Evolutionary conservation across 2,888 invertebrate genomes (phyloP), one percentile per base, ranked within the genome.

Genomic region (Dexiosoma caninum): DNA sequence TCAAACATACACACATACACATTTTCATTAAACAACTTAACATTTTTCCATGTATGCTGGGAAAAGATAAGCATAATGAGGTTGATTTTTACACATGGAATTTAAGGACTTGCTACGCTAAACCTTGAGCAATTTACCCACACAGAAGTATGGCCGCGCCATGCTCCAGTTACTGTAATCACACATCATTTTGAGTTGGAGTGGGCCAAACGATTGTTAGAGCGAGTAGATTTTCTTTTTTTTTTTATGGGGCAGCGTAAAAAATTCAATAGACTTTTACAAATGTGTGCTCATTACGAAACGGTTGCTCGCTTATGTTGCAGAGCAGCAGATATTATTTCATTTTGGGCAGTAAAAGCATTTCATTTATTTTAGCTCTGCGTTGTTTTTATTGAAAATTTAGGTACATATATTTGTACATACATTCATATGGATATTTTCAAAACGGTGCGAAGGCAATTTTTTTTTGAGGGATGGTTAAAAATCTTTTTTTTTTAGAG

Each of bases 281-380:
- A 85, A 86, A 86, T 86, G 84, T 82, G 78, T 81, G 83, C 84
- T 82, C 84, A 85, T 86, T 86, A 86, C 78, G 74, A 75, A 71
- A 57, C 60, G 77, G 66, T 71, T 53, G 75, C 37, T 46, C 40
- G 46, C 7, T 62, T 4, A 35, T 64, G 30, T 59, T 70, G 27
- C 9, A 49, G 32, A 55, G 71, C 55, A 30, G 40, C 59, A 69
- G 64, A 49, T 57, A 12, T n/a, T 62, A 42, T 60, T 72, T 53
- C 27, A 40, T 62, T 42, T 46, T 71, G 59, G 70, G 46, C 59
- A 55, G 60, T 57, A 49, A 21, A 55, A 67, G 16, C 40, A 35
- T 35, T 64, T 71, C 59, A 12, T 37, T 21, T 27, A 16, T 46
- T 8, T 57, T 27, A 12, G 23, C 55, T 9, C 8, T 7, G 27